A percentile compares a stretch with the other conserved stretches of the same genome.
These are phyloP conservation scores for Todiramphus saurophagus DNA, from an alignment of 2,113 vertebrate species.

Conservation along the genomic window DNA sequence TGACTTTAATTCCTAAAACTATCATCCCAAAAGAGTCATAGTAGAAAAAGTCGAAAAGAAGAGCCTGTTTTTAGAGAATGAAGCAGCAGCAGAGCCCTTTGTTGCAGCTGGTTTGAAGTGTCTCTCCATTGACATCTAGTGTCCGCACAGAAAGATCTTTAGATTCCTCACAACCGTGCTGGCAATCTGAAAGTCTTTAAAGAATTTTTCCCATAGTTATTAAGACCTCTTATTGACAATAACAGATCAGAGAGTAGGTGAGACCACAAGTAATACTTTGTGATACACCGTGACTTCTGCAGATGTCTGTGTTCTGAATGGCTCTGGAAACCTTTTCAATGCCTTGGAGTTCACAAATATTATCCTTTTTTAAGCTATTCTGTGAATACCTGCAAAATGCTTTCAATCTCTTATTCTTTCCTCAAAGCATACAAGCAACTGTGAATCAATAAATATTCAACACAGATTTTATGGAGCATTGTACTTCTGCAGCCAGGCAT, in stretches of 20 bases:
- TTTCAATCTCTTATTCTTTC: not conserved
- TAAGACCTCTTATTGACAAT: not conserved
- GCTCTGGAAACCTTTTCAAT: not conserved
- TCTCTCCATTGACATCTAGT: slow-evolving; percentile 70
- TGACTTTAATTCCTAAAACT: not conserved
- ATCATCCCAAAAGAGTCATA: not conserved
- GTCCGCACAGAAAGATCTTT: not conserved
- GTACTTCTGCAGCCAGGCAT: not conserved
- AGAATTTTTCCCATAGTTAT: not conserved
- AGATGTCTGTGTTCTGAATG: not conserved
- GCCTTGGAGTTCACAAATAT: not conserved
- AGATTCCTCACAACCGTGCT: not conserved
- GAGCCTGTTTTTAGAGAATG: not conserved
- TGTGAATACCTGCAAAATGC: not conserved
- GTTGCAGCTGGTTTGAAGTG: slow-evolving; percentile 9
- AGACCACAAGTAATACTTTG: not conserved
- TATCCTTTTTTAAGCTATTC: not conserved
- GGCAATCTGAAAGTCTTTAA: not conserved
- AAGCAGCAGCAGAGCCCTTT: not conserved
- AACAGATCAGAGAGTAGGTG: not conserved
- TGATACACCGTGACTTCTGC: not conserved
- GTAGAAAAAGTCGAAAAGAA: not conserved
- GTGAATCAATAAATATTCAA: not conserved
- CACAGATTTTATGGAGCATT: not conserved
- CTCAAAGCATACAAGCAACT: not conserved